A percentile compares a stretch with the other conserved stretches of the same genome.
These are phyloP conservation scores for Acanthornis magna DNA, from an alignment of 2,797 vertebrate genomes.

Conservation along the genomic window DNA sequence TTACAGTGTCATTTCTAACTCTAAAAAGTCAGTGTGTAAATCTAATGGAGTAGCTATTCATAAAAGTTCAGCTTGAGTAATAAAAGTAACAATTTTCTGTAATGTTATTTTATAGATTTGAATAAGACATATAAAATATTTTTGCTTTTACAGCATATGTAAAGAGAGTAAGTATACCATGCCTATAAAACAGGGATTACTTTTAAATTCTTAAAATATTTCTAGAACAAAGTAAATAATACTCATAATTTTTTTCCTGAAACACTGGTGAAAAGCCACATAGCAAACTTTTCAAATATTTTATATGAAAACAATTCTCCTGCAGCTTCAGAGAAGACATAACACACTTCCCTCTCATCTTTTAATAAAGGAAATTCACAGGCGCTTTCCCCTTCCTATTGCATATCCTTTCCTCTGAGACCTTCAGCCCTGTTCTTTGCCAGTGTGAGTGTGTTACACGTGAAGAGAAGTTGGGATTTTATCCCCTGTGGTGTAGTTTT, in stretches of 20 bases:
- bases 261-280: neutral
- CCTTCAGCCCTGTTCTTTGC: neutral
- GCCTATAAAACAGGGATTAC: constrained; percentile 18
- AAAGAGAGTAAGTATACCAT: neutral
- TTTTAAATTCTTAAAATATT: constrained; percentile 52
- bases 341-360: neutral
- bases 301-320: neutral
- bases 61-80: constrained; percentile 57
- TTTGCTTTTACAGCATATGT: constrained; percentile 43
- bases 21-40: constrained; percentile 45
- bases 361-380: neutral
- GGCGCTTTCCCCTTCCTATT: neutral
- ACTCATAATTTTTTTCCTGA: neutral
- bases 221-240: constrained; percentile 42
- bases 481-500: neutral
- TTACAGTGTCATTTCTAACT: constrained; percentile 30
- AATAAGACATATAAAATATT: constrained; percentile 49
- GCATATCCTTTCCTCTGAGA: neutral
- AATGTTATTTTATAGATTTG: constrained; percentile 61
- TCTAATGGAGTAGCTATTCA: constrained; percentile 47
- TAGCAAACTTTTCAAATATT: constrained; percentile 24
- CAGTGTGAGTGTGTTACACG: neutral
- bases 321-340: neutral
- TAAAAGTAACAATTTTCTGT: constrained; percentile 63
- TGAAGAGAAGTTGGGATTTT: neutral